Conservation (phyloP, 2,797 vertebrate genomes). For the Protosalanx chinensis region DNA sequence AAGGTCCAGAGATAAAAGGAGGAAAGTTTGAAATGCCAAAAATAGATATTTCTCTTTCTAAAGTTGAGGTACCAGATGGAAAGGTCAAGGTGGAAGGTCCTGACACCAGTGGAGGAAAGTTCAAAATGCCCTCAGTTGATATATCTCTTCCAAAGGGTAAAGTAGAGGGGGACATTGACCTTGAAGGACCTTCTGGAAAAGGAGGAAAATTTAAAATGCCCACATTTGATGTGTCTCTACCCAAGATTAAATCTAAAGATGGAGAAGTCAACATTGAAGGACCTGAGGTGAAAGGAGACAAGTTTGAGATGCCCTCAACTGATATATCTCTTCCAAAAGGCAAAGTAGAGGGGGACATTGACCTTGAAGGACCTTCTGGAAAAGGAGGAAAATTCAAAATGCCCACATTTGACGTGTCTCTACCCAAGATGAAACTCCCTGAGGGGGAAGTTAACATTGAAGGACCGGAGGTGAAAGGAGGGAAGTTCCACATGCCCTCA, state of each 20-base stretch:
- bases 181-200: slow-evolving; percentile 39
- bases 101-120: slow-evolving; percentile 19
- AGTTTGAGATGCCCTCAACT: slow-evolving; percentile 51
- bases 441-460: background rate
- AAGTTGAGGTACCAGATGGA: slow-evolving; percentile 29
- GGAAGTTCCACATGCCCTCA: slow-evolving; percentile 22
- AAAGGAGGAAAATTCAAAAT: slow-evolving; percentile 16
- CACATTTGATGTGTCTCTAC: slow-evolving; percentile 22
- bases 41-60: slow-evolving; percentile 33
- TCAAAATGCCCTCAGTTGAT: slow-evolving; percentile 29
- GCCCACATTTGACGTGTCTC: slow-evolving; percentile 33
- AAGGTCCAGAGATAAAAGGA: slow-evolving; percentile 36
- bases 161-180: slow-evolving; percentile 12
- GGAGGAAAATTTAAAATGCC: slow-evolving; percentile 26
- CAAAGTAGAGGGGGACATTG: slow-evolving; percentile 21
- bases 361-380: slow-evolving; percentile 29
- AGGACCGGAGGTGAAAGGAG: slow-evolving; percentile 8
- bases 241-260: slow-evolving; percentile 19
- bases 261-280: slow-evolving; percentile 15
- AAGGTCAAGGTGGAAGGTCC: background rate
- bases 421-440: slow-evolving; percentile 24
- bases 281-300: slow-evolving; percentile 40
- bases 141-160: slow-evolving; percentile 41
- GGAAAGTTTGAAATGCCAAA: slow-evolving; percentile 25
- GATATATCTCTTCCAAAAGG: slow-evolving; percentile 46